Base-by-base conservation (phyloP, 2,113 vertebrate genomes). In the Phalacrocorax aristotelis region DNA sequence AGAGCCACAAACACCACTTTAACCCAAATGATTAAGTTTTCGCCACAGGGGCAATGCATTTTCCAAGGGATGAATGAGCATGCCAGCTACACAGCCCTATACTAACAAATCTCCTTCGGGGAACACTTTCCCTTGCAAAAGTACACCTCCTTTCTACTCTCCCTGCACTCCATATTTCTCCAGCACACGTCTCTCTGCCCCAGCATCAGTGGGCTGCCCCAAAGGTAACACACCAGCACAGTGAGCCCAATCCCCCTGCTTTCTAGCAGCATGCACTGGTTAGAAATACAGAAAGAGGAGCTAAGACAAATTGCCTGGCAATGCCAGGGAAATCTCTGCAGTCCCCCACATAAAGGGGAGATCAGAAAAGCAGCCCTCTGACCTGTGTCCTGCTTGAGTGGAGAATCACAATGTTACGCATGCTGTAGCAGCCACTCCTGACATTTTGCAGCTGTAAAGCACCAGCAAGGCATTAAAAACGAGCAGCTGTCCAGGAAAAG, bases 401-500 rank as follows among this genome's bases (percentile, higher is more conserved):
- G 32, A 94, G 91, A 91, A 68, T 66, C 75, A 49, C 9, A 77
- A 12, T 3, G 2, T 57, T 83, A 42, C 7, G 15, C 42, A 88
- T 0, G 0, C 82, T 25, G 36, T 9, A 91, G 65, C 72, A 88
- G 74, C 9, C 30, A 36, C 48, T 58, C 14, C 58, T 75, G 79
- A 81, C 29, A 36, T 75, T 96, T 88, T 70, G 42, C 88, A 96
- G 91, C 58, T 14, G 82, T 69, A 66, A 91, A 87, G 75, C 66
- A 92, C 57, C 70, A 66, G 52, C 38, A 84, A 97, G 46, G 44
- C 82, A 90, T 82, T 81, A 80, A 80, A 40, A 91, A 80, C 0
- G 3, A 94, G 82, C 84, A 93, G 90, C 62, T 3, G 7, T 94
- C 60, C 93, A 93, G 95, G 64, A 91, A 96, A 95, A 96, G 82